Evolutionary conservation across 1,140 invertebrate species (phyloP).

Genomic region (Brachionus asplanchnoidis): DNA sequence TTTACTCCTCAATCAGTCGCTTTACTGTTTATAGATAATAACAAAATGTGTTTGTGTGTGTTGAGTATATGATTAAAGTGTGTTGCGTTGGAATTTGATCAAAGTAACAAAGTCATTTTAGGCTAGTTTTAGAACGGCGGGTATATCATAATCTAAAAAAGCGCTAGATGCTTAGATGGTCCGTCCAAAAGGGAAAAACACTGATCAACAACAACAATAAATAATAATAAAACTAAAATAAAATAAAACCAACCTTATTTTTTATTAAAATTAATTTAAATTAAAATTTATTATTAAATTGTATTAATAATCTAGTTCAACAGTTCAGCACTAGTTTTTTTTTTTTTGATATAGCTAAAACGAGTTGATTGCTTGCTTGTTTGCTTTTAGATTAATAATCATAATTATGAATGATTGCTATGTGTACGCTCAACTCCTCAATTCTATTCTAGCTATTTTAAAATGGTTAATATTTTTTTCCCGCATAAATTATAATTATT

Average conservation of each 20-base stretch:
- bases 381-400: background rate
- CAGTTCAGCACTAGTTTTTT: slow-evolving; percentile 1
- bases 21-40: background rate
- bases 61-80: background rate
- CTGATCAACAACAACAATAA: background rate
- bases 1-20: background rate
- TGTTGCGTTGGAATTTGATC: background rate
- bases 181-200: background rate
- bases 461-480: background rate
- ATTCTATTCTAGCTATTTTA: background rate
- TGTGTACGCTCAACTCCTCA: background rate
- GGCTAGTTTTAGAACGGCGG: background rate
- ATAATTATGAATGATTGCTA: background rate
- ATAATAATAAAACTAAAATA: background rate
- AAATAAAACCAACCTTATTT: background rate
- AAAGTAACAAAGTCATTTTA: background rate
- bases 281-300: slow-evolving; percentile 31
- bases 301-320: slow-evolving; percentile 35
- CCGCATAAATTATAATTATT: background rate
- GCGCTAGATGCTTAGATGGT: background rate
- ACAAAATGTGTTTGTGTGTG: background rate
- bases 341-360: background rate
- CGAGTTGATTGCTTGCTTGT: background rate
- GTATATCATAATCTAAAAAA: background rate
- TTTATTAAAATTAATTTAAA: slow-evolving; percentile 20